A percentile compares a stretch with the other conserved stretches of the same genome.
phyloP scores from a whole-genome alignment of 2,797 vertebrate species.

The Amphiprion clarkii region DNA sequence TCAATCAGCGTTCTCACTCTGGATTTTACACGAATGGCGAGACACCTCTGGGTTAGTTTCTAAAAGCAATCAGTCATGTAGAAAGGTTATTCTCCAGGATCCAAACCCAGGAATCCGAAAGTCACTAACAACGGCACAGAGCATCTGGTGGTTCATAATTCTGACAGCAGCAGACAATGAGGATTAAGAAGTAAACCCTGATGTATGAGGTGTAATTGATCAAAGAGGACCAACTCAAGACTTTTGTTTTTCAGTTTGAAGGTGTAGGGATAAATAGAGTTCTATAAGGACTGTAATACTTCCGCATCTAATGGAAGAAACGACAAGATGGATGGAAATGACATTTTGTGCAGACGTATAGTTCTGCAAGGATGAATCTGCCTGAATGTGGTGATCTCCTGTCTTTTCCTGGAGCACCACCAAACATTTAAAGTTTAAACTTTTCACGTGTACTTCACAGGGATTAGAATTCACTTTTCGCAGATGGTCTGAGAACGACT shows the following conservation, averaged over 20 bases:
- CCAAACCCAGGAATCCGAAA: conserved; percentile 28
- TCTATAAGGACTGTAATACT: not conserved
- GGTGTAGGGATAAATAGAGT: not conserved
- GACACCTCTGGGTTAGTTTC: conserved; percentile 15
- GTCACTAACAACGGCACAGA: conserved; percentile 41
- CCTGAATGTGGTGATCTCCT: no score
- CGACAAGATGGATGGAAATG: no score
- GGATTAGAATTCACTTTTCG: not conserved
- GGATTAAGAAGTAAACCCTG: conserved; percentile 17
- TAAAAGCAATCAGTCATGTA: conserved; percentile 31
- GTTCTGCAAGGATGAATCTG: no score
- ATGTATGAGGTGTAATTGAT: conserved; percentile 3
- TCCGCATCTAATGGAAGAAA: no score
- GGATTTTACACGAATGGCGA: not conserved
- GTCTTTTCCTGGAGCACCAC: no score
- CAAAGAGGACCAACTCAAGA: conserved; percentile 7
- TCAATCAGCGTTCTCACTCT: not conserved
- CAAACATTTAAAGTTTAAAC: no score
- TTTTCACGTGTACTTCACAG: no score
- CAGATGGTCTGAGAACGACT: not conserved
- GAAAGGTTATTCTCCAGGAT: conserved; percentile 21
- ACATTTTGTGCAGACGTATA: no score
- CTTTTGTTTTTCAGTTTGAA: not conserved
- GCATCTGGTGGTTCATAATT: conserved; percentile 40
- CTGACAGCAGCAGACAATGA: conserved; percentile 24